Percentiles rank a stretch among this genome's conserved stretches.
Evolutionary conservation across 2,113 vertebrate species (phyloP).

Genomic region (Platichthys stellatus): DNA sequence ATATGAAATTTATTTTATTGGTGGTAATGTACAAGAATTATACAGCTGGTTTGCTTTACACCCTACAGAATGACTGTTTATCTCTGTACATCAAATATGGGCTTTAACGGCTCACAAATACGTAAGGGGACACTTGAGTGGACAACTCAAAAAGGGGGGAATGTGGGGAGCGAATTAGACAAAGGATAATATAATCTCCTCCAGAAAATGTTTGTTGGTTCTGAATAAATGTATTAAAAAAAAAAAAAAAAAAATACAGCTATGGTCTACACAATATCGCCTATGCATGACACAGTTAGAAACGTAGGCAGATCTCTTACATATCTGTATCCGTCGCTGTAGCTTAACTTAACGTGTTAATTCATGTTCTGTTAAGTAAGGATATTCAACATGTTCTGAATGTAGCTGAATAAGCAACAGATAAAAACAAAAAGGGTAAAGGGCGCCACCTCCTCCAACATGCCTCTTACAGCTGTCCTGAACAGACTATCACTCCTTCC

Average conservation of each 20-base stretch:
- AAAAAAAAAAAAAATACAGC: background rate
- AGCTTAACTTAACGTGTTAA: too few relatives aligned
- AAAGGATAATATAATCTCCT: slow-evolving; percentile 27
- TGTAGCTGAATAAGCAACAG: background rate
- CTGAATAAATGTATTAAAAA: slow-evolving; percentile 15
- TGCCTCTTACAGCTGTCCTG: background rate
- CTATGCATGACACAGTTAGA: background rate
- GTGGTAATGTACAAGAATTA: slow-evolving; percentile 69
- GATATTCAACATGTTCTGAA: too few relatives aligned
- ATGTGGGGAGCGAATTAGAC: background rate
- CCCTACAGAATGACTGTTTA: slow-evolving; percentile 17
- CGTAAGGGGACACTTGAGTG: background rate
- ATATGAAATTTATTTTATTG: slow-evolving; percentile 71
- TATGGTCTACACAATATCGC: slow-evolving; percentile 17
- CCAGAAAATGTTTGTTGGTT: background rate
- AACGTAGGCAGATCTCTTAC: background rate
- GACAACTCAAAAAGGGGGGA: background rate
- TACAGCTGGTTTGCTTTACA: slow-evolving; percentile 49
- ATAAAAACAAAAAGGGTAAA: background rate
- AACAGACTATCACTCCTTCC: slow-evolving; percentile 88
- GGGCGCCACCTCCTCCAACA: background rate
- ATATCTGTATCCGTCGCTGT: background rate
- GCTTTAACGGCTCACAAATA: slow-evolving; percentile 39
- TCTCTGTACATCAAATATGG: slow-evolving; percentile 48
- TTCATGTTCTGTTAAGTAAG: background rate